Evolutionary conservation across 2,797 vertebrate species (phyloP).

Genomic region (Tolypeutes matacus): DNA sequence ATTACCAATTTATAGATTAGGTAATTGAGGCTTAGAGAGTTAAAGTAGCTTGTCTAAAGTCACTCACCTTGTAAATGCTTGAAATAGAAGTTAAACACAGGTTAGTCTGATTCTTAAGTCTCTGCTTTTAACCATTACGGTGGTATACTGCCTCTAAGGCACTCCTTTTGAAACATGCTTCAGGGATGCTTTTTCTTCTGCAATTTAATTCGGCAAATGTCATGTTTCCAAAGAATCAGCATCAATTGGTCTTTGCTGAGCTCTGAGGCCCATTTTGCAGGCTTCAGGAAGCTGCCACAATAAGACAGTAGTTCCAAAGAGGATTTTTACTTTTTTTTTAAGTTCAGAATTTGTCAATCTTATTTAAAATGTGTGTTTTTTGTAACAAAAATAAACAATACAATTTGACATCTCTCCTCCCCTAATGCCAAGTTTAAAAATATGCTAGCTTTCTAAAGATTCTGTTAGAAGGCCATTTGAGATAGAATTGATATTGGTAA

Average conservation of each 20-base stretch:
- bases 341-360: slow-evolving; percentile 44
- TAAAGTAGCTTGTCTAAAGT: not conserved
- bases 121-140: not conserved
- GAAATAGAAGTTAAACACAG: not conserved
- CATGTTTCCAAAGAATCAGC: not conserved
- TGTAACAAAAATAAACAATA: not conserved
- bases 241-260: not conserved
- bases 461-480: not conserved
- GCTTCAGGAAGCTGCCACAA: not conserved
- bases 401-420: too few relatives aligned
- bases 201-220: slow-evolving; percentile 12
- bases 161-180: not conserved
- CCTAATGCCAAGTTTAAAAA: not conserved
- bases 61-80: not conserved
- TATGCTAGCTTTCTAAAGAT: not conserved
- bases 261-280: not conserved
- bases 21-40: not conserved
- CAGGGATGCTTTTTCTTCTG: not conserved
- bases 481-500: not conserved
- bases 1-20: slow-evolving; percentile 18
- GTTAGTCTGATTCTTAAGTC: not conserved
- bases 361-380: not conserved
- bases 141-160: not conserved
- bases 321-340: slow-evolving; percentile 13
- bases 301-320: slow-evolving; percentile 10